phyloP scores from a whole-genome alignment of 2,113 vertebrate species.

The Pteropus alecto region DNA sequence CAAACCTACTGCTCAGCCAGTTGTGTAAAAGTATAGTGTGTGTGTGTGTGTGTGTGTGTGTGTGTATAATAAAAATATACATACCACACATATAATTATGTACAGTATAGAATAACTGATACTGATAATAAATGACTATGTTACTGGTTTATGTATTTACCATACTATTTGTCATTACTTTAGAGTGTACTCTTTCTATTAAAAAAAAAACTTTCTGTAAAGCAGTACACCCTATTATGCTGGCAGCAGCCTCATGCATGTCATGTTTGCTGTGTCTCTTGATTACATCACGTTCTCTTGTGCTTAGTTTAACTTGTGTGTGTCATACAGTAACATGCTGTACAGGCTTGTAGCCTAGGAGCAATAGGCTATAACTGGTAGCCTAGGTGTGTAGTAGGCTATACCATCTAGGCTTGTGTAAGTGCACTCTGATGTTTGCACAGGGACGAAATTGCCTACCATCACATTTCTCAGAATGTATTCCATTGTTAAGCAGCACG shows the following conservation, averaged over 20 bases:
- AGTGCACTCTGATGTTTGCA: not conserved
- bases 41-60: too few relatives aligned
- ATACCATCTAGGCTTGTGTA: not conserved
- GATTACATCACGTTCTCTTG: not conserved
- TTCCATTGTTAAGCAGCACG: not conserved
- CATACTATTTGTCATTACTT: not conserved
- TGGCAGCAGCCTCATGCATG: not conserved
- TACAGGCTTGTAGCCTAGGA: too few relatives aligned
- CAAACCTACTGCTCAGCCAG: not conserved
- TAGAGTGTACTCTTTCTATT: not conserved
- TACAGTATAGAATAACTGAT: not conserved
- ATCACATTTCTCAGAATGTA: not conserved
- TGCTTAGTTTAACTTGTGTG: not conserved
- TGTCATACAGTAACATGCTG: not conserved
- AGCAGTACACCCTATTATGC: not conserved
- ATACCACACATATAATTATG: not conserved
- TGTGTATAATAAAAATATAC: too few relatives aligned
- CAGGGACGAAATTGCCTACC: not conserved
- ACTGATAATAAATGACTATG: not conserved
- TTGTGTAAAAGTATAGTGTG: not conserved
- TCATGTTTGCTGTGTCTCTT: not conserved
- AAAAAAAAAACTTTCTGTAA: not conserved
- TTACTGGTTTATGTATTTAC: not conserved
- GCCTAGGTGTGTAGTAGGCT: not conserved
- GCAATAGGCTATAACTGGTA: too few relatives aligned